These are phyloP conservation scores for Atta texana DNA, from an alignment of 1,140 invertebrate species.

Conservation along the genomic window DNA sequence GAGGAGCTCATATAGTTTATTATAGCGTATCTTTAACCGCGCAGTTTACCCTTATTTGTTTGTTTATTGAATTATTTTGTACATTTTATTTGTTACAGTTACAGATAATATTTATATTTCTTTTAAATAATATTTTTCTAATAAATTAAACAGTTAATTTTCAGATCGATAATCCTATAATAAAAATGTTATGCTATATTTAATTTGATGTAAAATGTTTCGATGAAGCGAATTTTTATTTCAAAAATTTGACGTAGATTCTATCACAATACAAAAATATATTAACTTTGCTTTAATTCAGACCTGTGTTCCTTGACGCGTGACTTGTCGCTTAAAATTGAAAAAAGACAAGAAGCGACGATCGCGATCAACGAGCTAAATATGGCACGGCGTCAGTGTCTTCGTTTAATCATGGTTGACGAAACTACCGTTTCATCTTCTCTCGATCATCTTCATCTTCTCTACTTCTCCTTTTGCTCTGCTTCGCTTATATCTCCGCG, in stretches of 20 bases:
- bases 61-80: too few species aligned
- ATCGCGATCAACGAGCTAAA: constrained; percentile 60
- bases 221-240: background rate
- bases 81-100: background rate
- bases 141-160: constrained; percentile 1
- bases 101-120: background rate
- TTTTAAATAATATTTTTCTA: background rate
- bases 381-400: constrained; percentile 48
- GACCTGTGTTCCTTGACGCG: background rate
- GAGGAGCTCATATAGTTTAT: too few species aligned
- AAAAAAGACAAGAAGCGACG: constrained; percentile 15
- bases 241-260: background rate
- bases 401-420: constrained; percentile 65
- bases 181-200: background rate
- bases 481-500: constrained; percentile 32
- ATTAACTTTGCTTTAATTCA: background rate
- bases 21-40: too few species aligned
- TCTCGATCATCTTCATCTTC: constrained; percentile 59
- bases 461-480: constrained; percentile 29
- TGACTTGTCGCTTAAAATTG: constrained; percentile 17
- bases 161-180: background rate
- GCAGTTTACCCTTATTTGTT: too few species aligned
- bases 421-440: constrained; percentile 63
- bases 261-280: background rate
- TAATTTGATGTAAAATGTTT: background rate